These are phyloP conservation scores for Otis tarda DNA, from an alignment of 2,113 vertebrate species.

Conservation along the genomic window DNA sequence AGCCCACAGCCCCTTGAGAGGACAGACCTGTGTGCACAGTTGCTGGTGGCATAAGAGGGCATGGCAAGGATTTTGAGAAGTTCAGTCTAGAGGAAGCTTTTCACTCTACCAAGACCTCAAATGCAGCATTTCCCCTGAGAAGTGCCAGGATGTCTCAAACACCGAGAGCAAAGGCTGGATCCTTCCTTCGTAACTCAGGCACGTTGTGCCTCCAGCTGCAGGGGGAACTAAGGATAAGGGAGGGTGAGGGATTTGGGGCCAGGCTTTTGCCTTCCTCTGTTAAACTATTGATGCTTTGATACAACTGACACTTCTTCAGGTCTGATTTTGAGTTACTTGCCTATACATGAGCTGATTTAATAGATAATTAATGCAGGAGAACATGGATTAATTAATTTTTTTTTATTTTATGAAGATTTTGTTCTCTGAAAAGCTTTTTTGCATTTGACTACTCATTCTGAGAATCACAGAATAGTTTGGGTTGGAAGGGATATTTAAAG, in stretches of 20 bases:
- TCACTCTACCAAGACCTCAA: not conserved
- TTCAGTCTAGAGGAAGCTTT: not conserved
- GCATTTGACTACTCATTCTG: not conserved
- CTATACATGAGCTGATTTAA: not conserved
- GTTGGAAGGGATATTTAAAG: no score
- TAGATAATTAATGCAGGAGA: not conserved
- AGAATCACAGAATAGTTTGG: not conserved
- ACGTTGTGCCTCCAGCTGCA: not conserved
- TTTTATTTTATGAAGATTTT: not conserved
- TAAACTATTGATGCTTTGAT: not conserved
- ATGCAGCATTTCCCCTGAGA: not conserved
- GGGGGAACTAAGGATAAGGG: not conserved
- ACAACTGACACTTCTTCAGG: not conserved
- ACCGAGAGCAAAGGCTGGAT: not conserved
- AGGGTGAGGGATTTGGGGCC: not conserved
- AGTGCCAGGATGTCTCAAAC: not conserved
- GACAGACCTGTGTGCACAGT: no score
- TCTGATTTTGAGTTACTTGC: not conserved
- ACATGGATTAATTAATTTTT: not conserved
- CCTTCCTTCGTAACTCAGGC: not conserved
- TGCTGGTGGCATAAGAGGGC: not conserved
- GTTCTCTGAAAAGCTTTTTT: not conserved
- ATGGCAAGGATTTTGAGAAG: not conserved
- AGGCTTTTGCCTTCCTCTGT: not conserved
- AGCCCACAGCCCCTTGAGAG: not conserved